Evolutionary conservation across 2,888 invertebrate species (phyloP), one percentile per base, ranked within the genome.

Genomic region (Drosophila meridionalis): DNA sequence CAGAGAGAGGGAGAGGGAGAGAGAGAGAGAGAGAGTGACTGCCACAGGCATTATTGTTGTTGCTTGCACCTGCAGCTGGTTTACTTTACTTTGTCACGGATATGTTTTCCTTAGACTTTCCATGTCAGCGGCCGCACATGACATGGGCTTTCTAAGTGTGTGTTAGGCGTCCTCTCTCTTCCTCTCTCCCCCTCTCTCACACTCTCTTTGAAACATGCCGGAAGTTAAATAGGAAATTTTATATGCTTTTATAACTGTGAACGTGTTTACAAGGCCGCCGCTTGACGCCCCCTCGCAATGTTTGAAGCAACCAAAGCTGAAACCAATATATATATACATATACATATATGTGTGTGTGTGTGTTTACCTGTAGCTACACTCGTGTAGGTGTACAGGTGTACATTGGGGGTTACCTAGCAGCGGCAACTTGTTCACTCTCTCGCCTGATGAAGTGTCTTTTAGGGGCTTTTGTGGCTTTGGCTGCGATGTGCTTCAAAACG

Each of bases 171-270:
- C 64, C 11, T 1, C 32, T 1, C 52, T 9, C 52, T 26, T 12
- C 12, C 26, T 3, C 36, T 12, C 36, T 4, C 12, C 12, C 26
- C 1, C 36, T 12, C 36, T 4, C 12, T 9, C 9, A 38, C 34
- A 30, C 7, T 62, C 47, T 75, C 59, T 69, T 71, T 66, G 69
- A 63, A 74, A 73, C 71, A 77, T 82, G 90, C 87, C 90, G 87
- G 87, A 87, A 87, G 87, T 87, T 86, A 87, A 89, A 87, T 87
- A 83, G 82, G 83, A 89, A 90, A 87, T 87, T 89, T 86, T 80
- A 87, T 90, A 90, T 79, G 90, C 90, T 90, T 88, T 90, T 88
- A 88, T 90, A 90, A 75, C 81, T 90, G 90, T 73, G 87, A 82
- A 80, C 88, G 85, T 82, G 85, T 77, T 85, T 79, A 79, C 87